Conservation (phyloP, 2,797 vertebrate species). For the Squalus acanthias region DNA sequence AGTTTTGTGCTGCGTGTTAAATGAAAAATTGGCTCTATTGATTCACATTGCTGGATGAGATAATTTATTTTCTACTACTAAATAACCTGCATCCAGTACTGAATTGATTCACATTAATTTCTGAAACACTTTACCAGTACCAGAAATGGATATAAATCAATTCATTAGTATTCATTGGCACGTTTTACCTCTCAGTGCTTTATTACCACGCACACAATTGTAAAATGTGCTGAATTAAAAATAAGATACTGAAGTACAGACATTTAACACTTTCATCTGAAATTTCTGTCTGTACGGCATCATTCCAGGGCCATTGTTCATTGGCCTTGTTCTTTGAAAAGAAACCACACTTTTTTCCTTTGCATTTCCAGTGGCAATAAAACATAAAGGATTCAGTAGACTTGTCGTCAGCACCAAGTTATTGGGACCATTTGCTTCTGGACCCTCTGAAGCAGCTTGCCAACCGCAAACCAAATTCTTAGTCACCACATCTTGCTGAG, state of each 20-base stretch:
- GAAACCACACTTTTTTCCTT: neutral
- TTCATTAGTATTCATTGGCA: neutral
- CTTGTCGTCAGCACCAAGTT: neutral
- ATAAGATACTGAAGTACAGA: neutral
- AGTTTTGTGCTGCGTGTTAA: neutral
- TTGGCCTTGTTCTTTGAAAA: neutral
- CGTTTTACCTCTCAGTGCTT: neutral
- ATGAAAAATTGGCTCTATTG: neutral
- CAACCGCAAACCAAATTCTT: neutral
- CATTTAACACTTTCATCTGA: neutral
- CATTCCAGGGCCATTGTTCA: neutral
- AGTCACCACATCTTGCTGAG: neutral
- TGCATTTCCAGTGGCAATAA: neutral
- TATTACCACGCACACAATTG: neutral
- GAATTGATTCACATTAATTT: neutral
- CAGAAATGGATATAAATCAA: too few species aligned
- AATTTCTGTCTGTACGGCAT: neutral
- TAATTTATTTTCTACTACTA: neutral
- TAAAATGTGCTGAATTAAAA: neutral
- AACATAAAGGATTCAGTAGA: neutral
- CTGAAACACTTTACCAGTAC: too few species aligned
- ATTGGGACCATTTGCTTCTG: slow-evolving; percentile 22
- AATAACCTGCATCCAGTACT: too few species aligned
- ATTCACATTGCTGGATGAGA: neutral
- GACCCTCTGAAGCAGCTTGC: neutral